A percentile compares a stretch with the other conserved stretches of the same genome.
Evolutionary conservation across 2,888 invertebrate genomes (phyloP).

Genomic region (Falcaria lacertinaria): DNA sequence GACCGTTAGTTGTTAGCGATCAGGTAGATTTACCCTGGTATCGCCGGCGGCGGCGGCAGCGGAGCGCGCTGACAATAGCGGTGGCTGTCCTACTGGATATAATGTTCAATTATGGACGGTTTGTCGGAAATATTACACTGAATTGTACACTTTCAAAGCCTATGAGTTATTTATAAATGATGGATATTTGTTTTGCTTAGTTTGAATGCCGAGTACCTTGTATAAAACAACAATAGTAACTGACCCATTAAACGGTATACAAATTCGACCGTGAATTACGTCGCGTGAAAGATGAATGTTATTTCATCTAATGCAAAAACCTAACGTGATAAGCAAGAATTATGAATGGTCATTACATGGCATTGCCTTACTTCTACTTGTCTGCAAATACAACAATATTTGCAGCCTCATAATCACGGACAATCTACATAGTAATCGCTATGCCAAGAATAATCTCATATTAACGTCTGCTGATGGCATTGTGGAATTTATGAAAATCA

Average conservation of each 20-base stretch:
- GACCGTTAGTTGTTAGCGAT: slow-evolving; percentile 48
- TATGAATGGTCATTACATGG: slow-evolving; percentile 40
- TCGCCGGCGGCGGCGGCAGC: slow-evolving; percentile 6
- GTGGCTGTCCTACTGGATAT: not conserved
- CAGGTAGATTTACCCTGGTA: slow-evolving; percentile 40
- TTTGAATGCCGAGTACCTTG: too few relatives aligned
- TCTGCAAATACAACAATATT: slow-evolving; percentile 23
- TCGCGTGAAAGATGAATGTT: slow-evolving; percentile 11
- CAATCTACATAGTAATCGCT: slow-evolving; percentile 1
- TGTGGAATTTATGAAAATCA: not conserved
- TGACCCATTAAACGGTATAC: too few relatives aligned
- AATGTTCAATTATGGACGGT: not conserved
- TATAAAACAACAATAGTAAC: too few relatives aligned
- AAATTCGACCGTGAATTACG: too few relatives aligned
- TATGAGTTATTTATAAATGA: not conserved
- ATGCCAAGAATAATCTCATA: slow-evolving; percentile 8
- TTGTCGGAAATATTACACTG: not conserved
- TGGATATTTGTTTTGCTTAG: too few relatives aligned
- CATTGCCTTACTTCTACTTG: slow-evolving; percentile 41
- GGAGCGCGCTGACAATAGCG: not conserved
- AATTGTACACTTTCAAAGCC: not conserved
- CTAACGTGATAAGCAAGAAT: slow-evolving; percentile 36
- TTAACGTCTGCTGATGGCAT: slow-evolving; percentile 11
- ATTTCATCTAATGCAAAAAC: slow-evolving; percentile 21
- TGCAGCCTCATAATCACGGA: slow-evolving; percentile 7